Conservation (phyloP, 2,797 vertebrate genomes). For the Mallotus villosus region DNA sequence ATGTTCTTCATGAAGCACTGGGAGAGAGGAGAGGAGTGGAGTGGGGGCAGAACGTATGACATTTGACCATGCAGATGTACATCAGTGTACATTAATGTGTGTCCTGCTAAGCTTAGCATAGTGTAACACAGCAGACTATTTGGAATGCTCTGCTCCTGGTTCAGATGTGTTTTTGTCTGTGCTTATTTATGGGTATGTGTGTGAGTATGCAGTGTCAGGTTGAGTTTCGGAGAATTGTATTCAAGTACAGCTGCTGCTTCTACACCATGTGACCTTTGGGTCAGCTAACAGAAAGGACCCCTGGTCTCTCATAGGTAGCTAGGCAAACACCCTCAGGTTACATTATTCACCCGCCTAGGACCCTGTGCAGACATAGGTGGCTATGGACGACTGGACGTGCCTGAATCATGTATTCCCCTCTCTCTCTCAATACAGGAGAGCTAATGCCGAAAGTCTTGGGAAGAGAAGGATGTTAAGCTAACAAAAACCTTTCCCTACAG, state of each 20-base stretch:
- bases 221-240: background rate
- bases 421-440: constrained; percentile 5
- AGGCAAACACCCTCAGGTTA: constrained; percentile 41
- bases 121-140: background rate
- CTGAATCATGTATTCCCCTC: constrained; percentile 46
- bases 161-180: background rate
- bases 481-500: background rate
- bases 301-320: background rate
- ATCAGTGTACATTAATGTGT: background rate
- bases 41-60: background rate
- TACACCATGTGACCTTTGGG: constrained; percentile 27
- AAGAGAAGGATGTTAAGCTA: background rate
- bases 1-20: constrained; percentile 7
- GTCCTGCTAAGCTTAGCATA: background rate
- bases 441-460: background rate
- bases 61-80: background rate
- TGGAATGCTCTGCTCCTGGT: background rate
- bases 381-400: background rate
- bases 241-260: background rate
- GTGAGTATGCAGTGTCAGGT: background rate
- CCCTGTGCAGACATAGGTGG: constrained; percentile 46
- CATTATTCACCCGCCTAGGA: constrained; percentile 59
- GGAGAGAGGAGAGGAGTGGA: background rate
- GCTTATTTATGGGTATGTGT: background rate
- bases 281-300: constrained; percentile 34